Evolutionary conservation across 1,140 invertebrate genomes (phyloP), one percentile per base, ranked within the genome.

Genomic region (Drosophila burlai): DNA sequence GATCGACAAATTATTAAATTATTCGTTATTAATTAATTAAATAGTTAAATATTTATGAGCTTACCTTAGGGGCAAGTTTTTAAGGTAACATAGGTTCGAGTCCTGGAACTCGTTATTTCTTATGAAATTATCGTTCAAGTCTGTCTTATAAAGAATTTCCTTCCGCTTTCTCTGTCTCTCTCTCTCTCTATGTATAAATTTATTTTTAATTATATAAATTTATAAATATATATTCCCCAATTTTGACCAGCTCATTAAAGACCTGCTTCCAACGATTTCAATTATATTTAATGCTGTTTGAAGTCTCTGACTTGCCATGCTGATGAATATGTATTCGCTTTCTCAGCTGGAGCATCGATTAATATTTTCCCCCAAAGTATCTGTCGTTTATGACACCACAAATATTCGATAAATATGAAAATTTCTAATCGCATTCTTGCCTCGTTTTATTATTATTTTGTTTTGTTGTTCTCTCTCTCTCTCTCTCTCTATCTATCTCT

Each of bases 371-470:
- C 7, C 10, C 15, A 62, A 45, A 34, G 21, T 16, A 16, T 24
- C 34, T 36, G 26, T 24, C 31, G 36, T 38, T 57, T 40, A 47
- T 45, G 47, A 69, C 10, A 34, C 40, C 64, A 11, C 38, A 57
- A 57, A 69, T 42, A 69, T 42, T 71, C 69, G 52, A 59, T 47
- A 58, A 47, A 58, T 72, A 71, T 43, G 65, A 69, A 71, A 72
- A 49, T 72, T 71, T 71, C 52, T 72, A 59, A 72, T 49, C 52
- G 52, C 21, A 18, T 3, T 69, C 21, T 11, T 13, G 2, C n/a
- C n/a, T 31, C 21, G 4, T 24, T 31, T 31, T 21, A 18, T 60
- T 65, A n/a, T 29, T 31, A 29, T 59, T 61, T 26, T 46, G 13
- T 57, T 13, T 31, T 64, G 26, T 50, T 5, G 1, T 15, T 47